phyloP scores from a whole-genome alignment of 30 jellyfish, hydroid and myxozoan genomes.

The Aurelia aurita region DNA sequence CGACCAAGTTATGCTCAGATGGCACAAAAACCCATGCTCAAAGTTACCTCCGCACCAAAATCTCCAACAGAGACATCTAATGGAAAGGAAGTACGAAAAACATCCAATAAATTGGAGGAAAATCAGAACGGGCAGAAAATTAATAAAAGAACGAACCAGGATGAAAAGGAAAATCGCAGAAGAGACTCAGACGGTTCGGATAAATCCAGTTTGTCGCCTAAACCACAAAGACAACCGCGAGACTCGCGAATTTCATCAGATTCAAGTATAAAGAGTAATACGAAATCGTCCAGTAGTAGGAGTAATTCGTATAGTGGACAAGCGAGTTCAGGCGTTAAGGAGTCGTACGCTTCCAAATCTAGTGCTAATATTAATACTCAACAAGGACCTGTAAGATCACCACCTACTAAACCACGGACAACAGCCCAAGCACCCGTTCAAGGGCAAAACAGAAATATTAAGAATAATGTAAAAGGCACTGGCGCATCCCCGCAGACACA shows the following conservation, averaged over 20 bases:
- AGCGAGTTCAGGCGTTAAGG: conserved; percentile 63
- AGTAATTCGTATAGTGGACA: conserved; percentile 69
- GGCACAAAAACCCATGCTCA: conserved; percentile 92
- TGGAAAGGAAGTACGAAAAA: conserved; percentile 59
- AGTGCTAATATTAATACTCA: conserved; percentile 26
- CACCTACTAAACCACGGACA: conserved; percentile 31
- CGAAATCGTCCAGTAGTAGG: conserved; percentile 1
- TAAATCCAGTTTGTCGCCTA: conserved; percentile 42
- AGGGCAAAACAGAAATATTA: conserved; percentile 32
- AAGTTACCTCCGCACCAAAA: conserved; percentile 25
- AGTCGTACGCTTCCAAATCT: conserved; percentile 92
- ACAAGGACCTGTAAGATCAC: conserved; percentile 49
- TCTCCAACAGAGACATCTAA: conserved; percentile 50
- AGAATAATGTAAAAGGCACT: not conserved
- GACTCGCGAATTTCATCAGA: conserved; percentile 71
- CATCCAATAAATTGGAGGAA: conserved; percentile 19
- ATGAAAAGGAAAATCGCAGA: conserved; percentile 21
- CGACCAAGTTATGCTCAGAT: conserved; percentile 97
- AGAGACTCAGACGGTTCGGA: conserved; percentile 44
- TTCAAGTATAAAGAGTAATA: conserved; percentile 34
- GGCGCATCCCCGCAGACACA: not conserved
- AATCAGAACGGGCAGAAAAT: conserved; percentile 8
- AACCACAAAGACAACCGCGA: conserved; percentile 71
- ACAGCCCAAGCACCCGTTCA: conserved; percentile 3
- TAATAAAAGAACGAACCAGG: conserved; percentile 19